phyloP scores from a whole-genome alignment of 2,797 vertebrate genomes.

The Esox lucius region DNA sequence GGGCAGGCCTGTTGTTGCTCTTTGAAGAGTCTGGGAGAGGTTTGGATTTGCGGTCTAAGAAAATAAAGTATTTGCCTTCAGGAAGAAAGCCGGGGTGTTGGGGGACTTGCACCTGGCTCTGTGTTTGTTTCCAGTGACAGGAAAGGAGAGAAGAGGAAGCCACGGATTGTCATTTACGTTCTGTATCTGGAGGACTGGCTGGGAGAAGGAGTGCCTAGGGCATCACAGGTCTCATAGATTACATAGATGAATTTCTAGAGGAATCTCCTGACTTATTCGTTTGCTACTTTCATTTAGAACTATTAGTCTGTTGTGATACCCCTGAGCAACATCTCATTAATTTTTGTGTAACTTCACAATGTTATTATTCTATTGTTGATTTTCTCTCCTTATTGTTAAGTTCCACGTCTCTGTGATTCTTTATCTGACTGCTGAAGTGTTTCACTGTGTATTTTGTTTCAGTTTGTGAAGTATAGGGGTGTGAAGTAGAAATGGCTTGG shows the following conservation, averaged over 20 bases:
- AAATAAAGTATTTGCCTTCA: conserved; percentile 71
- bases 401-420: background rate
- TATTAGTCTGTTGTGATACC: background rate
- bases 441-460: conserved; percentile 38
- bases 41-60: conserved; percentile 71
- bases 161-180: conserved; percentile 44
- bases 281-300: background rate
- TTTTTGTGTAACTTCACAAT: background rate
- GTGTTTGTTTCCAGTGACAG: conserved; percentile 65
- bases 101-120: conserved; percentile 74
- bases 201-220: conserved; percentile 49
- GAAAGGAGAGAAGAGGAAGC: conserved; percentile 50
- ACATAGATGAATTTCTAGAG: conserved; percentile 45
- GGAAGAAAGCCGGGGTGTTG: conserved; percentile 43
- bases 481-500: conserved; percentile 4
- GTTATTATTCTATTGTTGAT: background rate
- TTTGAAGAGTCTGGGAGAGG: conserved; percentile 76
- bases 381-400: background rate
- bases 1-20: conserved; percentile 72
- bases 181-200: conserved; percentile 53
- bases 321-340: background rate
- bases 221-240: conserved; percentile 54
- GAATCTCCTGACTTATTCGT: background rate
- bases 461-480: conserved; percentile 42
- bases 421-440: background rate